Evolutionary conservation across 2,888 invertebrate genomes (phyloP).

Genomic region (Clitarchus hookeri): DNA sequence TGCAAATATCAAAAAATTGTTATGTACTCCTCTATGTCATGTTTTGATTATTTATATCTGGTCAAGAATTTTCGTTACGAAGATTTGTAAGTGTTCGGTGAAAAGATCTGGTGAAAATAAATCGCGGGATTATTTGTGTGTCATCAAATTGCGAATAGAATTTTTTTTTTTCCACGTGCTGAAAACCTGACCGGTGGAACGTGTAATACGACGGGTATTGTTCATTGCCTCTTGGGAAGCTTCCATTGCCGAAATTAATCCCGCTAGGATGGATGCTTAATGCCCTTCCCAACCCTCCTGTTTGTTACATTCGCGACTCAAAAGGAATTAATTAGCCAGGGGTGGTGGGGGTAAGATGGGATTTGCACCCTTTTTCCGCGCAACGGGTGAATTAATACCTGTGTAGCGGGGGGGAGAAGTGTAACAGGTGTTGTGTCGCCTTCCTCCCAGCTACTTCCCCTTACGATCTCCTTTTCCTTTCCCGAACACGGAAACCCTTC

Average conservation of each 20-base stretch:
- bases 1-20: no score
- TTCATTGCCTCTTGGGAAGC: not conserved
- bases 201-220: not conserved
- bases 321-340: not conserved
- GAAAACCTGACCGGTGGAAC: no score
- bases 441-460: not conserved
- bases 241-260: not conserved
- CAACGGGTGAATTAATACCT: not conserved
- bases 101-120: no score
- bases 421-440: slow-evolving; percentile 6
- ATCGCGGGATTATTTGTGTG: no score
- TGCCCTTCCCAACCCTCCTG: not conserved
- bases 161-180: no score
- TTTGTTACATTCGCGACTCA: not conserved
- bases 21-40: no score
- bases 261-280: not conserved
- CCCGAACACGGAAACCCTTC: not conserved
- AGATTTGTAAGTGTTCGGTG: no score
- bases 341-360: not conserved
- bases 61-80: no score
- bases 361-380: not conserved
- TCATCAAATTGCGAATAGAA: no score
- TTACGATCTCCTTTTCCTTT: not conserved
- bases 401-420: not conserved
- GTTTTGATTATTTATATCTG: no score